Conservation (phyloP, 2,797 vertebrate genomes). For the Ficedula albicollis region DNA sequence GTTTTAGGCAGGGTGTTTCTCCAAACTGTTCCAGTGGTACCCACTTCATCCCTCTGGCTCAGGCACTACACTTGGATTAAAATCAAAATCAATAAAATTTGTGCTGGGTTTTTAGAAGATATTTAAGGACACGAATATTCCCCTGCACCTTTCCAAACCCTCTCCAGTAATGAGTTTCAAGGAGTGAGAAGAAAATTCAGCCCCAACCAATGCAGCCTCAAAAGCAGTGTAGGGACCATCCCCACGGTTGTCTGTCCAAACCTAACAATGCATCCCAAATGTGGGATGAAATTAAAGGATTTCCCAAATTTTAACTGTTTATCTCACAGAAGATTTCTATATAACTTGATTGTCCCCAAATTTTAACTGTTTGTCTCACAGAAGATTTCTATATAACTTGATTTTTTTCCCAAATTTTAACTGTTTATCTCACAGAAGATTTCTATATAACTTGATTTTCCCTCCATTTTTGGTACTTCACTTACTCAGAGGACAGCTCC, state of each 20-base stretch:
- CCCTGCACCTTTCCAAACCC: not conserved
- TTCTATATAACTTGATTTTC: not conserved
- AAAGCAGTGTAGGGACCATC: not conserved
- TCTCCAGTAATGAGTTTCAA: not conserved
- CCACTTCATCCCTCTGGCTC: not conserved
- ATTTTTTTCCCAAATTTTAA: not conserved
- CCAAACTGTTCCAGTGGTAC: not conserved
- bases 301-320: not conserved
- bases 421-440: not conserved
- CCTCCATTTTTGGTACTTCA: fast-evolving
- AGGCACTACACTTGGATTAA: fast-evolving
- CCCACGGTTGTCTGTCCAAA: not conserved
- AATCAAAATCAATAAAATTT: no score
- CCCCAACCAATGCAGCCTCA: not conserved
- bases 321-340: not conserved
- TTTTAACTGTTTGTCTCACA: not conserved
- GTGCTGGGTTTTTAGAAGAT: not conserved
- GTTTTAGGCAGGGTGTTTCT: not conserved
- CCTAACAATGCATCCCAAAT: not conserved
- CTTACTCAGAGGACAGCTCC: not conserved
- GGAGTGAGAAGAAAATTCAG: not conserved
- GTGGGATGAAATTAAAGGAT: not conserved
- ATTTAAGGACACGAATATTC: fast-evolving
- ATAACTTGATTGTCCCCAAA: not conserved
- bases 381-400: not conserved